phyloP scores from a whole-genome alignment of 2,797 vertebrate species.

The Phataginus tetradactyla region DNA sequence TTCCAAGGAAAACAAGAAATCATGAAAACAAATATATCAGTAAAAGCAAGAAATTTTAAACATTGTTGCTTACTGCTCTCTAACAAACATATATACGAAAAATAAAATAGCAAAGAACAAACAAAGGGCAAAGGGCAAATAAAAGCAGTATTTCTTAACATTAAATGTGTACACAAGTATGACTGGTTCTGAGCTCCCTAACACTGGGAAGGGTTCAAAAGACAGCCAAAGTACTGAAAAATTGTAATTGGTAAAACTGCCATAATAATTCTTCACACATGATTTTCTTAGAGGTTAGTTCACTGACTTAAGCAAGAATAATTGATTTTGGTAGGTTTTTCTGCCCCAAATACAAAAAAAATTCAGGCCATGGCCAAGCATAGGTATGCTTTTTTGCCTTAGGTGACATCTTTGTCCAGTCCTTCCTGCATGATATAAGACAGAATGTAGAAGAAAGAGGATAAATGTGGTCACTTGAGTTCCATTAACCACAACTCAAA shows the following conservation, averaged over 20 bases:
- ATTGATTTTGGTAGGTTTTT: neutral
- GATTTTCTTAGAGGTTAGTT: slow-evolving; percentile 15
- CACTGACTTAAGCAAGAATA: slow-evolving; percentile 36
- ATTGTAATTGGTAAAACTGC: neutral
- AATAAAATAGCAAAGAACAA: neutral
- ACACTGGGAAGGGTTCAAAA: slow-evolving; percentile 2
- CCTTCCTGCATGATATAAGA: neutral
- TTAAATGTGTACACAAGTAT: neutral
- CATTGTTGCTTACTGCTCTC: neutral
- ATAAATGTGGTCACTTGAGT: neutral
- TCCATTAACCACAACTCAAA: neutral
- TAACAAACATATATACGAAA: neutral
- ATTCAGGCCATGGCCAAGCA: neutral
- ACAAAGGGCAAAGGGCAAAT: neutral
- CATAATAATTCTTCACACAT: neutral
- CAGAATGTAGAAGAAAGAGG: neutral
- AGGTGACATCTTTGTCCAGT: neutral
- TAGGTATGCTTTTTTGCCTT: neutral
- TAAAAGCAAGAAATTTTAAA: neutral
- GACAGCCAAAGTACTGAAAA: slow-evolving; percentile 20
- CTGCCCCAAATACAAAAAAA: slow-evolving; percentile 18
- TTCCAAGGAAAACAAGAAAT: neutral
- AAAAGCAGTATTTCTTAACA: slow-evolving; percentile 2
- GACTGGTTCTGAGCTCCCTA: neutral
- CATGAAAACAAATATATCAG: neutral